A percentile compares a stretch with the other conserved stretches of the same genome.
Conservation (phyloP, 1,140 invertebrate genomes). For the Diabrotica undecimpunctata region DNA sequence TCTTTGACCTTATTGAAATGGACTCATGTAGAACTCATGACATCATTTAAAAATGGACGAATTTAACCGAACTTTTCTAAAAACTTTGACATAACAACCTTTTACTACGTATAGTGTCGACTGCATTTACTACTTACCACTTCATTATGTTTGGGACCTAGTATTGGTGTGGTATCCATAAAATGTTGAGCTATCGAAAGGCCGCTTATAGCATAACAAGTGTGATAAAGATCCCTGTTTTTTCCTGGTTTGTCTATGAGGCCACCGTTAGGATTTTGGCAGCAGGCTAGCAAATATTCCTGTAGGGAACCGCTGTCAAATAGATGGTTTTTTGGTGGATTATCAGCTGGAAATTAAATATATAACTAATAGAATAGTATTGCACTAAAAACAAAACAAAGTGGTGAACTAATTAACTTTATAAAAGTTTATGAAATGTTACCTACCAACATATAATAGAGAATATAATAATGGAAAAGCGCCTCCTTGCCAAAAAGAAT, state of each 20-base stretch:
- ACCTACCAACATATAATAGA: conserved; percentile 33
- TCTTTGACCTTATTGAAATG: no score
- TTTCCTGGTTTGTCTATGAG: conserved; percentile 95
- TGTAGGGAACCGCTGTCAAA: conserved; percentile 86
- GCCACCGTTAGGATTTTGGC: conserved; percentile 85
- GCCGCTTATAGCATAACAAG: conserved; percentile 94
- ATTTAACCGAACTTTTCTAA: no score
- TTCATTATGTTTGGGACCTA: conserved; percentile 60
- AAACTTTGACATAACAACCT: no score
- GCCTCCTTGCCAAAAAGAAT: conserved; percentile 98
- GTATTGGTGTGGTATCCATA: conserved; percentile 52
- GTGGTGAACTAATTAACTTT: no score
- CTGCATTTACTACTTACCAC: conserved; percentile 49
- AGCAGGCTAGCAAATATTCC: conserved; percentile 92
- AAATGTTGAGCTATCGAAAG: conserved; percentile 90
- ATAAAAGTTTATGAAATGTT: no score
- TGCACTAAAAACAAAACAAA: no score
- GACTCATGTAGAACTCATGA: no score
- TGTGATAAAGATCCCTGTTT: conserved; percentile 89
- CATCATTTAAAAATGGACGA: no score
- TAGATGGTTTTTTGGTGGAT: conserved; percentile 56
- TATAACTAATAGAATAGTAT: background rate
- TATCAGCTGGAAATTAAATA: conserved; percentile 10
- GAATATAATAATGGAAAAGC: conserved; percentile 66
- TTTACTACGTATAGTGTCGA: no score